Base-by-base conservation (phyloP, 1,140 invertebrate genomes). In the Drosophila grimshawi region DNA sequence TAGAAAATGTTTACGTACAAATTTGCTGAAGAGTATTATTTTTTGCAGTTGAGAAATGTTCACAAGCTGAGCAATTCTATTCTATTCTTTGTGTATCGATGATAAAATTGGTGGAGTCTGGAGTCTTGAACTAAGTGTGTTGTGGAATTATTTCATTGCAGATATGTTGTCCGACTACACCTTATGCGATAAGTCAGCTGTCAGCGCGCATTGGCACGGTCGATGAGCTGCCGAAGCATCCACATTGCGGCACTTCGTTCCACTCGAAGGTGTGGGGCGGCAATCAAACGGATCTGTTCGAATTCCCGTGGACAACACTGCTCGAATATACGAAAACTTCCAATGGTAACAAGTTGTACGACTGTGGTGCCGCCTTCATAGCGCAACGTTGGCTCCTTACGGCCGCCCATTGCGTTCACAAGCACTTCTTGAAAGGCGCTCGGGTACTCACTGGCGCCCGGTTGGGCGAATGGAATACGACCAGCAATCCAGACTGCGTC, bases 361-460 rank as follows among this genome's bases (percentile, higher is more conserved):
- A 94, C 68, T 95, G 95, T 64, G 94, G 94, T 0, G 94, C 93
- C 0, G 83, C 93, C 46, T 92, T 95, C n/a, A 93, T 95, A 65
- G 94, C 93, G 39, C 92, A 93, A 35, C 83, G 92, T 11, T 94
- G 94, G 79, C 89, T 94, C 3, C 49, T 94, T 4, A 94, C 94
- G 0, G 94, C 94, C 0, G 94, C 94, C 3, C 94, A 95, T 75
- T 94, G 94, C 61, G 92, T 94, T 37, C 92, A 93, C 41, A 88
- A 92, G 1, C 89, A 88, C 0, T 92, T 92, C 29, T 62, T 95
- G 29, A 94, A 94, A 2, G 57, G 37, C n/a, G 90, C 59, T 2
- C 94, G 93, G 91, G 86, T 49, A 2, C 66, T 94, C 8, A 81
- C 60, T 8, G 78, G 78, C 0, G 90, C 92, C 76, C 81, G 90